Conservation (phyloP, 2,888 invertebrate species). For the Limnephilus marmoratus region DNA sequence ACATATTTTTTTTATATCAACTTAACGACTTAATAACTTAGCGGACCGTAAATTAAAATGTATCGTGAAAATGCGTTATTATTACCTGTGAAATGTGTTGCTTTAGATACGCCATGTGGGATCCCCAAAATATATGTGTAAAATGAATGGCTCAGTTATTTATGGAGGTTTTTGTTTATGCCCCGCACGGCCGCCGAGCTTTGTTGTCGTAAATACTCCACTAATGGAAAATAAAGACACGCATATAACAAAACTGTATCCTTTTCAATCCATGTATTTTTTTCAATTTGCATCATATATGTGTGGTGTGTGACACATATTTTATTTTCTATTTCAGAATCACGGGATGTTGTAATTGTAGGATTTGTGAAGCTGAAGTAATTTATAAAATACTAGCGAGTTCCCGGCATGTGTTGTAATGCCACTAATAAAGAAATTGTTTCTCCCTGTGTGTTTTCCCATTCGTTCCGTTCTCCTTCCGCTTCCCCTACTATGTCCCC, state of each 20-base stretch:
- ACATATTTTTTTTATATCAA: not conserved
- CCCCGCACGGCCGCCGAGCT: conserved; percentile 34
- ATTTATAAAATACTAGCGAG: too few relatives aligned
- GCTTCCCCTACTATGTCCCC: too few relatives aligned
- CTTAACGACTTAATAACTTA: conserved; percentile 44
- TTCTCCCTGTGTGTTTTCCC: too few relatives aligned
- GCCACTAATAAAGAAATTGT: too few relatives aligned
- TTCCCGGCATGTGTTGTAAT: too few relatives aligned
- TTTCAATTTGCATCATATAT: conserved; percentile 30
- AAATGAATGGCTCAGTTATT: conserved; percentile 46
- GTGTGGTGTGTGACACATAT: not conserved
- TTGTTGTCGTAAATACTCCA: conserved; percentile 45
- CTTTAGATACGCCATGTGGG: conserved; percentile 59
- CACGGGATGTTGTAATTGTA: too few relatives aligned
- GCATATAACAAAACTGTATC: not conserved
- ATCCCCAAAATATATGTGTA: conserved; percentile 34
- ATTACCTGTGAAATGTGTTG: conserved; percentile 58
- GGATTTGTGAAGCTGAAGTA: too few relatives aligned
- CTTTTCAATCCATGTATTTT: not conserved
- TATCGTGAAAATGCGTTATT: conserved; percentile 53
- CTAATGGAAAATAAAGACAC: conserved; percentile 37
- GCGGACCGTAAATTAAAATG: conserved; percentile 45
- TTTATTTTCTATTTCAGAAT: too few relatives aligned
- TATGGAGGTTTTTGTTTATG: conserved; percentile 55
- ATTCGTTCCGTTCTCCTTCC: too few relatives aligned